Conservation (phyloP, 2,797 vertebrate genomes). For the Falco peregrinus region DNA sequence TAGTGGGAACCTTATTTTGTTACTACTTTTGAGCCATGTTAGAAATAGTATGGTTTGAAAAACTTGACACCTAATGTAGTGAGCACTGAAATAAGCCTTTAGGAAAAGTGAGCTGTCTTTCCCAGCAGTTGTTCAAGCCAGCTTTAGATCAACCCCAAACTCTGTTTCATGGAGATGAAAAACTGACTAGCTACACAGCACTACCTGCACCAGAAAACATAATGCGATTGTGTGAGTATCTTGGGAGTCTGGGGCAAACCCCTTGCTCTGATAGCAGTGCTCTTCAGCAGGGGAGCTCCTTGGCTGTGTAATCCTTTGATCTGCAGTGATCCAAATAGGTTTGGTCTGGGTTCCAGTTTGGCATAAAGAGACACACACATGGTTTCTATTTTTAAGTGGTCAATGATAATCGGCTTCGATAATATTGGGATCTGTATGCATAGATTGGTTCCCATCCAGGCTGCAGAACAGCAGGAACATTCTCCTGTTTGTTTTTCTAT, state of each 20-base stretch:
- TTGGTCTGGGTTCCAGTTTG: neutral
- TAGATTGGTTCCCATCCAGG: neutral
- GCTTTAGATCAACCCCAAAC: neutral
- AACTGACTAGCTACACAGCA: neutral
- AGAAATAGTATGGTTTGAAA: neutral
- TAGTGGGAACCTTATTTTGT: neutral
- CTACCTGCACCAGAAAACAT: neutral
- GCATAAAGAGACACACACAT: neutral
- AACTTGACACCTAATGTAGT: neutral
- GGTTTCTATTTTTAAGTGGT: neutral
- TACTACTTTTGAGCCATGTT: neutral
- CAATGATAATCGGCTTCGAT: neutral
- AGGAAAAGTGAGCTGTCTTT: neutral
- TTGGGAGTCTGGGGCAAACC: neutral
- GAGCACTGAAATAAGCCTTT: neutral
- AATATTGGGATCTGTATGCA: neutral
- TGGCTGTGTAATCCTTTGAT: neutral
- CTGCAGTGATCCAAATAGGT: neutral
- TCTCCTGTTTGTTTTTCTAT: neutral
- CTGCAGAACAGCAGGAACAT: neutral
- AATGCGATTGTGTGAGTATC: neutral
- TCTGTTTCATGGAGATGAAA: neutral
- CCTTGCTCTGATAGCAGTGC: neutral
- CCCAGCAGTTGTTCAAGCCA: neutral
- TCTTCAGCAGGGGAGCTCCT: neutral